phyloP scores from a whole-genome alignment of 2,113 vertebrate species.

The Octodon degus region DNA sequence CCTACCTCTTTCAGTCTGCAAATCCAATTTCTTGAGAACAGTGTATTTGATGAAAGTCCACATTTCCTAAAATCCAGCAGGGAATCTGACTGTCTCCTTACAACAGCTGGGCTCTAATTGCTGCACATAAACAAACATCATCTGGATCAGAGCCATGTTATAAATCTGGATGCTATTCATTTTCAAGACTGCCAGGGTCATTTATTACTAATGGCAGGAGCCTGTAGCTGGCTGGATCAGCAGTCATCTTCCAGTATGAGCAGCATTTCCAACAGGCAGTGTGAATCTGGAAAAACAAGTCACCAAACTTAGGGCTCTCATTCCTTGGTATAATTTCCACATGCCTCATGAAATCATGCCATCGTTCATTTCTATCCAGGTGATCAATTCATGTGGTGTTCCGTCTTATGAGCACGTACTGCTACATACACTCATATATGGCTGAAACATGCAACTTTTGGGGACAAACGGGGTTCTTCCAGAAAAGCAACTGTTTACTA shows the following conservation, averaged over 20 bases:
- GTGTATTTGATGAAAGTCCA: constrained; percentile 50
- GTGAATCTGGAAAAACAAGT: constrained; percentile 28
- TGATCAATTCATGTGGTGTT: constrained; percentile 3
- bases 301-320: not conserved
- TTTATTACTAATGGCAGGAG: constrained; percentile 73
- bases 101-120: constrained; percentile 67
- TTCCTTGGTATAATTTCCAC: not conserved
- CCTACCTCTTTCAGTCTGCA: constrained; percentile 10
- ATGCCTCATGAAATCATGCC: not conserved
- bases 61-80: constrained; percentile 47
- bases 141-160: constrained; percentile 63
- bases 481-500: constrained; percentile 45
- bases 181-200: constrained; percentile 40
- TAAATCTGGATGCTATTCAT: constrained; percentile 56
- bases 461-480: constrained; percentile 20
- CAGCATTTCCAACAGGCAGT: constrained; percentile 53
- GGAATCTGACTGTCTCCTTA: not conserved
- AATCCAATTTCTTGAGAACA: constrained; percentile 54
- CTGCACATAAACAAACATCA: constrained; percentile 65
- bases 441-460: not conserved
- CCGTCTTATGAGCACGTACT: not conserved
- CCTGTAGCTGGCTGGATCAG: constrained; percentile 50
- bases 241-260: constrained; percentile 8
- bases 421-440: not conserved
- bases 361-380: constrained; percentile 28